Evolutionary conservation across 2,113 vertebrate genomes (phyloP).

Genomic region (Cepphus grylle): DNA sequence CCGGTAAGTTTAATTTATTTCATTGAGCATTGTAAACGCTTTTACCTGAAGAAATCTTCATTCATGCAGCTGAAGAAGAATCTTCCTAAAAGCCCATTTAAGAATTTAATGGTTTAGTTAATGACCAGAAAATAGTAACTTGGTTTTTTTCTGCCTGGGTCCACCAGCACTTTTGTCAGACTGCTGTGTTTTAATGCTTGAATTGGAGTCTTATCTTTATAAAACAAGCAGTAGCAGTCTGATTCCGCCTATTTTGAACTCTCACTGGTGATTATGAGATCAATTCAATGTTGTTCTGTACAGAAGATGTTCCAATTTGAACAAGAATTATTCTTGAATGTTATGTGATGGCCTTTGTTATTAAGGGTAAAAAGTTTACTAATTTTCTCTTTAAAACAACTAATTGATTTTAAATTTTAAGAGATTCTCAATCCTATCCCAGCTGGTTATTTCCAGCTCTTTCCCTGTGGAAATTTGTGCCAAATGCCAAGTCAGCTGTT

Average conservation of each 20-base stretch:
- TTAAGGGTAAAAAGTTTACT: neutral
- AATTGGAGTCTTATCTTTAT: neutral
- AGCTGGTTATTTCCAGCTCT: neutral
- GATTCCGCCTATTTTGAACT: neutral
- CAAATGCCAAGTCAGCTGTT: neutral
- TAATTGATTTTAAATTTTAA: neutral
- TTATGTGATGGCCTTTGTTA: neutral
- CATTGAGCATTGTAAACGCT: neutral
- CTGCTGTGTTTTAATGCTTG: neutral
- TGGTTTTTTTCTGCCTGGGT: fast-evolving
- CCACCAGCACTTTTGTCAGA: neutral
- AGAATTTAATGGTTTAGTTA: neutral
- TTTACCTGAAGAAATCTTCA: neutral
- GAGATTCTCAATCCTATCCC: neutral
- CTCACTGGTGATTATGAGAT: neutral
- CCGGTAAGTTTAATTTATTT: neutral
- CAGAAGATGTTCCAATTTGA: neutral
- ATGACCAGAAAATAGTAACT: neutral
- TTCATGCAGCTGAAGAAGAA: neutral
- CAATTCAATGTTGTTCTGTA: neutral
- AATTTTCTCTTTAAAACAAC: neutral
- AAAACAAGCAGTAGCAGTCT: neutral
- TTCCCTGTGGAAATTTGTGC: neutral
- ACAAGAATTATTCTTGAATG: neutral
- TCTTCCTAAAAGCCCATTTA: neutral